These are phyloP conservation scores for Dynastes hyllus DNA, from an alignment of 2,888 invertebrate species.

Conservation along the genomic window DNA sequence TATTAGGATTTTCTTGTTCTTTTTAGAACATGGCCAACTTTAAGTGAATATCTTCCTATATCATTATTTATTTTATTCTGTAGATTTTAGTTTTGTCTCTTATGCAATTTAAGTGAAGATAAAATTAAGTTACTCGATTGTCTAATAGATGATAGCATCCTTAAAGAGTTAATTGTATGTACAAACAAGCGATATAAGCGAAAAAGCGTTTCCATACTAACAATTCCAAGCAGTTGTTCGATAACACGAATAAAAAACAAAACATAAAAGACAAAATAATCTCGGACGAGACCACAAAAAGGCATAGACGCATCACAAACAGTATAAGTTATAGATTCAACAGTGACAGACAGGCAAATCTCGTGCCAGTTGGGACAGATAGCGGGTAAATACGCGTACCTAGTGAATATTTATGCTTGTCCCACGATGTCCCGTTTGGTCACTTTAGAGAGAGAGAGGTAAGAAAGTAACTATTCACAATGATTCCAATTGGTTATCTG, in stretches of 20 bases:
- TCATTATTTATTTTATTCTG: too few species aligned
- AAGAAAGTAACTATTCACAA: background rate
- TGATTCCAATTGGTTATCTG: slow-evolving; percentile 1
- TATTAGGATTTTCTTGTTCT: too few species aligned
- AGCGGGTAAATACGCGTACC: slow-evolving; percentile 65
- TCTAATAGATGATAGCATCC: too few species aligned
- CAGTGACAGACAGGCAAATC: slow-evolving; percentile 65
- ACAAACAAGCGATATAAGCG: background rate
- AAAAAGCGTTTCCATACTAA: background rate
- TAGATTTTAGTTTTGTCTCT: too few species aligned
- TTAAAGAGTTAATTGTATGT: background rate
- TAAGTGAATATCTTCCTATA: too few species aligned
- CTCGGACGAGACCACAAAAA: slow-evolving; percentile 18
- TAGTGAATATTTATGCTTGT: slow-evolving; percentile 54
- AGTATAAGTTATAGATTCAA: slow-evolving; percentile 3
- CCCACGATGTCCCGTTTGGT: slow-evolving; percentile 63
- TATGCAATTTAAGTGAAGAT: too few species aligned
- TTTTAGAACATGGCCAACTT: too few species aligned
- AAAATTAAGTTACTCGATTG: too few species aligned
- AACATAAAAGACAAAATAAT: slow-evolving; percentile 19
- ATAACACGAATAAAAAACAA: background rate
- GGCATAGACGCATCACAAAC: slow-evolving; percentile 33
- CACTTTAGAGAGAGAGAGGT: slow-evolving; percentile 47
- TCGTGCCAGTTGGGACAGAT: slow-evolving; percentile 76
- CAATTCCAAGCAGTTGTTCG: slow-evolving; percentile 16